These are phyloP conservation scores for Ditylenchus weischeri DNA, from an alignment of 2,888 invertebrate genomes.

Conservation along the genomic window DNA sequence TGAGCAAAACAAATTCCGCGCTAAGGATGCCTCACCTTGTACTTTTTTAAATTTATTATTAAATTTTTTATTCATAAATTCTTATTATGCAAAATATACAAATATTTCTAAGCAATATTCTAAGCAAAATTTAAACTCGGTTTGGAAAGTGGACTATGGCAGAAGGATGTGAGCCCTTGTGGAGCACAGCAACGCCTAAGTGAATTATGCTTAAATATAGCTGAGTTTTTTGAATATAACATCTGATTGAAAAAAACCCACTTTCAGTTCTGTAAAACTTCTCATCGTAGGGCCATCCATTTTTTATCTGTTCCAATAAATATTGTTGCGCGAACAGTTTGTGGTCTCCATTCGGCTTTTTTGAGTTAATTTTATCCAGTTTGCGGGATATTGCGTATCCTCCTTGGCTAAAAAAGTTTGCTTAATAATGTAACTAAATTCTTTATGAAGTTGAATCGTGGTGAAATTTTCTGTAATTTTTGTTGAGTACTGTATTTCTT, in stretches of 20 bases:
- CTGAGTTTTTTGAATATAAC: too few species aligned
- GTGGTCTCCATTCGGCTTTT: conserved; percentile 4
- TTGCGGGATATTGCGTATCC: conserved; percentile 33
- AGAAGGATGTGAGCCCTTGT: conserved; percentile 22
- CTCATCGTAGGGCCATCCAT: conserved; percentile 58
- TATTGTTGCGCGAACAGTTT: conserved; percentile 29
- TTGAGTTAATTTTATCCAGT: conserved; percentile 15
- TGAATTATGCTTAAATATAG: too few species aligned
- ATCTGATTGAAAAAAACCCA: conserved; percentile 6
- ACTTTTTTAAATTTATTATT: too few species aligned
- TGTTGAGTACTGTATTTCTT: too few species aligned
- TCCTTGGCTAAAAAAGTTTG: conserved; percentile 20
- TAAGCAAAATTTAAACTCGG: conserved; percentile 6
- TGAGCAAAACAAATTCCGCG: too few species aligned
- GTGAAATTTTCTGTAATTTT: too few species aligned
- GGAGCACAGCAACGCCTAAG: conserved; percentile 26
- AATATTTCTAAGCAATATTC: neutral
- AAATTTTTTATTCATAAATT: neutral
- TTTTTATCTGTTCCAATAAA: conserved; percentile 50
- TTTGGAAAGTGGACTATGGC: conserved; percentile 35
- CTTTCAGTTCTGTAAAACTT: conserved; percentile 47
- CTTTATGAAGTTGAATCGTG: too few species aligned
- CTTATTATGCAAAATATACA: neutral
- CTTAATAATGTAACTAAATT: too few species aligned
- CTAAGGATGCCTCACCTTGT: too few species aligned